Percentiles rank a stretch among this genome's conserved stretches.
Evolutionary conservation across 2,888 invertebrate species (phyloP).

Genomic region (Epinotia nisella): DNA sequence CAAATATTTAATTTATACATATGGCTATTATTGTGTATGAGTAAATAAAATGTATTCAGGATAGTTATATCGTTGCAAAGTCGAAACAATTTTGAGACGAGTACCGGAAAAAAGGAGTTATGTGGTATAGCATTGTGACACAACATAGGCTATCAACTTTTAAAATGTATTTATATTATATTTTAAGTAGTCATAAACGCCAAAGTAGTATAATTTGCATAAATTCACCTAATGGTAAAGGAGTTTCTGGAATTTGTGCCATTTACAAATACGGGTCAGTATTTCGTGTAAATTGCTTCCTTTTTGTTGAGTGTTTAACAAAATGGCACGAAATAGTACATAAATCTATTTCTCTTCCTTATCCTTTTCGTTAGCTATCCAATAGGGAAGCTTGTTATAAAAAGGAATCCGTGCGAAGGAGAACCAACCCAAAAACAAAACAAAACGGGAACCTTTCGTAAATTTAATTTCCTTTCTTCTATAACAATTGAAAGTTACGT

Average conservation of each 20-base stretch:
- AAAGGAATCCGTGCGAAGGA: conserved; percentile 16
- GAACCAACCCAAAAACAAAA: conserved; percentile 6
- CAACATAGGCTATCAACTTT: neutral
- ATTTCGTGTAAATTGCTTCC: neutral
- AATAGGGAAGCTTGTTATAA: conserved; percentile 23
- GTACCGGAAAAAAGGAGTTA: neutral
- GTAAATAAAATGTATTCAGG: no score
- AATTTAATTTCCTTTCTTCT: conserved; percentile 41
- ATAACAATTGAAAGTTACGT: conserved; percentile 38
- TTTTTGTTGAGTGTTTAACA: conserved; percentile 2
- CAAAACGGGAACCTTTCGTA: conserved; percentile 29
- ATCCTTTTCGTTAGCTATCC: conserved; percentile 9
- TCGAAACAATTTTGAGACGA: neutral
- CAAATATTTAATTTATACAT: no score
- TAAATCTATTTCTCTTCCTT: conserved; percentile 3
- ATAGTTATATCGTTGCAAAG: no score
- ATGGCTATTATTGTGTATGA: no score
- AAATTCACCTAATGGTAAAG: neutral
- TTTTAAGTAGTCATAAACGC: neutral
- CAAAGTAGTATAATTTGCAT: neutral
- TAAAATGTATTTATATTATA: neutral
- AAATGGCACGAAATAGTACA: neutral
- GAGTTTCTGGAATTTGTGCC: neutral
- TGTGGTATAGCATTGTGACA: neutral
- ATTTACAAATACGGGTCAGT: neutral